Base-by-base conservation (phyloP, 2,797 vertebrate genomes). In the Margarornis squamiger region DNA sequence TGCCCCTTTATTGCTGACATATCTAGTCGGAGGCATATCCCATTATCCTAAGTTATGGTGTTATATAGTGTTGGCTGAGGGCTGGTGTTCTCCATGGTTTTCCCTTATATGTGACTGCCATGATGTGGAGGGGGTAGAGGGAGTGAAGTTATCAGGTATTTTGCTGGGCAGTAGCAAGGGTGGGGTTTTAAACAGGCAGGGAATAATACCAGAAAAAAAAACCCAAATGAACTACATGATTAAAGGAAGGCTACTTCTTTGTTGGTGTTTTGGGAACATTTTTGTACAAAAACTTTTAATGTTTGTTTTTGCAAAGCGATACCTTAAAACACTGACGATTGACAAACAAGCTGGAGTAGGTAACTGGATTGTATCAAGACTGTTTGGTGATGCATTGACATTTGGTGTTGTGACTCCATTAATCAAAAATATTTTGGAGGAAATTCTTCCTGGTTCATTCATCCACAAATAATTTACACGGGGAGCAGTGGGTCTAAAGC, bases 401-500 rank as follows among this genome's bases (percentile, higher is more conserved):
- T 96, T 88, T 92, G 82, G 58, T 92, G 86, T 95, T 62, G 17
- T 21, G 12, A 91, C 87, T 85, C 77, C 92, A 95, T 96, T 88
- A 71, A 90, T 97, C 88, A 92, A 94, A 96, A 93, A 48, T 78
- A 70, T 87, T 93, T 84, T 67, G 63, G 82, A 93, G 75, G 85
- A 94, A 95, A 92, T 80, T 73, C 57, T 75, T 95, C 59, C 88
- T 48, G 26, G 26, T 95, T 92, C 84, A 78, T 89, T 90, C 91
- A 89, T 88, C 73, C 79, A 86, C 79, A 74, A 74, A 90, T 95
- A 93, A 95, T 96, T 96, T 94, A 95, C 79, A 51, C 45, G 39
- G 85, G 51, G 65, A 88, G 36, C 72, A 88, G 82, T 65, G 85
- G 81, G 27, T 92, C 86, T 92, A 97, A 97, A 93, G 86, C 94